These are phyloP conservation scores for Varanus salvator DNA, from an alignment of 2,113 vertebrate genomes.

Conservation along the genomic window DNA sequence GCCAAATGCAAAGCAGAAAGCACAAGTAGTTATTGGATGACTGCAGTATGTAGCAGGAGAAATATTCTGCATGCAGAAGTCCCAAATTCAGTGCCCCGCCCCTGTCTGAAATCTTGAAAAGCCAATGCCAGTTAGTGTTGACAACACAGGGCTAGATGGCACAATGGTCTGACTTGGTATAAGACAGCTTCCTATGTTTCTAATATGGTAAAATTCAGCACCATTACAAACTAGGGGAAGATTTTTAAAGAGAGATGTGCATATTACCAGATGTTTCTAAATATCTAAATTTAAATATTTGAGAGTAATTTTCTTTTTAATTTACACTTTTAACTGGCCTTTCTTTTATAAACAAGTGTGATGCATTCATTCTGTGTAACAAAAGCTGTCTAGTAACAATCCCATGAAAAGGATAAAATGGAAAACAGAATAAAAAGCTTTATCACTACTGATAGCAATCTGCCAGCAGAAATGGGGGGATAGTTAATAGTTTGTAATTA, in stretches of 20 bases:
- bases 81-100: too few species aligned
- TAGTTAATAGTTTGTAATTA: background rate
- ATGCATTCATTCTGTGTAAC: too few species aligned
- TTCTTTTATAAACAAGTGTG: background rate
- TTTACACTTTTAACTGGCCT: background rate
- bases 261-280: background rate
- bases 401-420: background rate
- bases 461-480: background rate
- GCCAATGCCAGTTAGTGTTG: too few species aligned
- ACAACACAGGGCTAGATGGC: too few species aligned
- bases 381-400: background rate
- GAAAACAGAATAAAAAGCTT: background rate
- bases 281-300: too few species aligned
- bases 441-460: background rate
- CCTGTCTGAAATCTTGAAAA: too few species aligned
- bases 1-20: background rate
- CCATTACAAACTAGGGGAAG: background rate
- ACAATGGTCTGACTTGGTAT: too few species aligned
- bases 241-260: background rate
- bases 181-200: too few species aligned
- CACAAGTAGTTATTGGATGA: background rate
- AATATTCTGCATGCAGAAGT: too few species aligned
- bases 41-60: too few species aligned
- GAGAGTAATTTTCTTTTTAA: background rate
- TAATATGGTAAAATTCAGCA: background rate